These are phyloP conservation scores for Drosophila pseudoobscura DNA, from an alignment of 1,140 invertebrate species.

Conservation along the genomic window DNA sequence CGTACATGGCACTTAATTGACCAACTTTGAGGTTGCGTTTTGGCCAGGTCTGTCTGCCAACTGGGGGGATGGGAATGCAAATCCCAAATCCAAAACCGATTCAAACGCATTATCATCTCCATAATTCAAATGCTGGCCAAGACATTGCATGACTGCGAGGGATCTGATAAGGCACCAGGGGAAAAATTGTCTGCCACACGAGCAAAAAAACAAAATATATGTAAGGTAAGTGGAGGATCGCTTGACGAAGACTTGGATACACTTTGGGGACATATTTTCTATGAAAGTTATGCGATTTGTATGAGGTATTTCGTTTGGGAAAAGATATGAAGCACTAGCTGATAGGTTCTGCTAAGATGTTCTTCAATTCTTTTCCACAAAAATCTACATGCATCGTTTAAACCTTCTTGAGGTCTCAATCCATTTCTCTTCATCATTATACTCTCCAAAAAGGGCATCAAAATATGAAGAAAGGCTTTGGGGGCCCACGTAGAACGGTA, in stretches of 20 bases:
- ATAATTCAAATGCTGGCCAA: conserved; percentile 74
- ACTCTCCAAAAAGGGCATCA: background rate
- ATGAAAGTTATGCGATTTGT: no score
- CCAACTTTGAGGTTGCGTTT: conserved; percentile 43
- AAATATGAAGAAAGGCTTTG: conserved; percentile 74
- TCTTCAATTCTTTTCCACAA: no score
- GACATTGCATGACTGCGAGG: conserved; percentile 76
- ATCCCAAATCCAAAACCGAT: conserved; percentile 44
- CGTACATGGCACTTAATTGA: conserved; percentile 76
- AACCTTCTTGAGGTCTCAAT: no score
- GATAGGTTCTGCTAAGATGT: no score
- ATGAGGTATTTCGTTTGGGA: no score
- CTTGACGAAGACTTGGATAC: no score
- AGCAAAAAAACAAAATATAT: conserved; percentile 24
- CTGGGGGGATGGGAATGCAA: conserved; percentile 10
- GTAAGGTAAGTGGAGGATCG: no score
- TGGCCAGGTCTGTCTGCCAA: conserved; percentile 1
- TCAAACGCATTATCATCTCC: conserved; percentile 80
- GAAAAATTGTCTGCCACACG: conserved; percentile 67
- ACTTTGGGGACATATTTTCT: no score
- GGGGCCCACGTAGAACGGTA: conserved; percentile 71
- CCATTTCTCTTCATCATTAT: no score
- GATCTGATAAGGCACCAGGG: conserved; percentile 66
- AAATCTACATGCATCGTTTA: no score
- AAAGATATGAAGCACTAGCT: no score